phyloP scores from a whole-genome alignment of 1,140 invertebrate genomes.

The Nomia melanderi region DNA sequence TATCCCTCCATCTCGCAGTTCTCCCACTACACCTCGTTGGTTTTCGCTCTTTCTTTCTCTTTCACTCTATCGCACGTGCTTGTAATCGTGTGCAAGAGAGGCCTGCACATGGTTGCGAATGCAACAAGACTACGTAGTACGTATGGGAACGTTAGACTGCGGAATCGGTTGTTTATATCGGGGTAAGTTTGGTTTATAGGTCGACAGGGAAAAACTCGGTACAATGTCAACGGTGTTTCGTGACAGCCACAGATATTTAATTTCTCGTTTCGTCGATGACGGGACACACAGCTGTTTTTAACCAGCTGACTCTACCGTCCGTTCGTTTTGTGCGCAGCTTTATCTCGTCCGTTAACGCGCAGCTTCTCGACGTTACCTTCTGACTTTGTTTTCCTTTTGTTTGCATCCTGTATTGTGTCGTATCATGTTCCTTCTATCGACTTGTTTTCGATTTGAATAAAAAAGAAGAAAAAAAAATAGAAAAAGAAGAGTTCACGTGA shows the following conservation, averaged over 20 bases:
- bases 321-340: conserved; percentile 59
- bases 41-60: conserved; percentile 44
- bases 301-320: conserved; percentile 76
- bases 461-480: too few relatives aligned
- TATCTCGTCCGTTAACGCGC: conserved; percentile 26
- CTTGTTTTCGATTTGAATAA: not conserved
- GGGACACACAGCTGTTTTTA: conserved; percentile 78
- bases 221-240: conserved; percentile 45
- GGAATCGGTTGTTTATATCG: conserved; percentile 28
- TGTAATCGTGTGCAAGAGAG: conserved; percentile 42
- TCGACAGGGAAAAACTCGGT: conserved; percentile 17
- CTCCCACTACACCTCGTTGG: conserved; percentile 27
- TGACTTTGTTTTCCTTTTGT: not conserved
- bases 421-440: not conserved
- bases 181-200: conserved; percentile 25
- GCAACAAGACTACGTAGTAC: conserved; percentile 31
- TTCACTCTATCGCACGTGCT: conserved; percentile 50
- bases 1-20: not conserved
- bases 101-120: conserved; percentile 37
- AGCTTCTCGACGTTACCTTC: conserved; percentile 34
- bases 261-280: conserved; percentile 63
- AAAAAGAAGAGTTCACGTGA: too few relatives aligned
- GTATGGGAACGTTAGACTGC: conserved; percentile 14
- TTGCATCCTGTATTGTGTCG: not conserved
- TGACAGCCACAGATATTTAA: conserved; percentile 51